phyloP scores from a whole-genome alignment of 2,113 vertebrate species.

The Panthera leo region DNA sequence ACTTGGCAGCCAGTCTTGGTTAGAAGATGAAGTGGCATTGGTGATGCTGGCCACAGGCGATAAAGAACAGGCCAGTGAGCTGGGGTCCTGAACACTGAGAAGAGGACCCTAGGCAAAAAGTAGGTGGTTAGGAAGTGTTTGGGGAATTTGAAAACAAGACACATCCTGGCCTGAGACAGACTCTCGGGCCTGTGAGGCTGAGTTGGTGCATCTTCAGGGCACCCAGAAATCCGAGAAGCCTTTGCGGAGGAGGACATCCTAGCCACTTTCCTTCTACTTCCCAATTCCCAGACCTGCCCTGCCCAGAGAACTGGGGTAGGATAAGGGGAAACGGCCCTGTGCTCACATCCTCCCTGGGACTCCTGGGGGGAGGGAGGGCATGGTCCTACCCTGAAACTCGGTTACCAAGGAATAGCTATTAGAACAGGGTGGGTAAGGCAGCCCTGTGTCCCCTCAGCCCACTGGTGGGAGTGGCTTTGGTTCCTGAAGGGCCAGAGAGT shows the following conservation, averaged over 20 bases:
- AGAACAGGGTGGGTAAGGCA: background rate
- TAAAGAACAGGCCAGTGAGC: background rate
- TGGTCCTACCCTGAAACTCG: background rate
- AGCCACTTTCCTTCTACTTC: background rate
- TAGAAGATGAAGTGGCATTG: background rate
- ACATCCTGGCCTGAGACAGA: background rate
- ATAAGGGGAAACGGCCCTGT: background rate
- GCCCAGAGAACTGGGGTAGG: background rate
- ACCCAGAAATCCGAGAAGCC: background rate
- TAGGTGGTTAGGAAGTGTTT: background rate
- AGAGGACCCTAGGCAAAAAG: background rate
- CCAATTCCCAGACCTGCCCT: background rate
- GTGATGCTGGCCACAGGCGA: background rate
- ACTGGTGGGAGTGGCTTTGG: background rate
- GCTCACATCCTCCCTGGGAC: background rate
- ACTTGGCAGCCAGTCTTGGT: background rate
- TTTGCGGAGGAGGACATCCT: background rate
- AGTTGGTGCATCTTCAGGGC: background rate
- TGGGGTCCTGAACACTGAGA: background rate
- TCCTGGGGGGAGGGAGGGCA: too few relatives aligned
- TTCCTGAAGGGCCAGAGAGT: background rate
- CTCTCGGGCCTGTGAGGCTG: background rate
- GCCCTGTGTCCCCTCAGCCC: background rate
- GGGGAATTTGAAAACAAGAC: background rate
- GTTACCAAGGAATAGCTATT: background rate